Percentiles rank a stretch among this genome's conserved stretches.
Evolutionary conservation across 2,113 vertebrate species (phyloP).

Genomic region (Bombycilla garrulus): DNA sequence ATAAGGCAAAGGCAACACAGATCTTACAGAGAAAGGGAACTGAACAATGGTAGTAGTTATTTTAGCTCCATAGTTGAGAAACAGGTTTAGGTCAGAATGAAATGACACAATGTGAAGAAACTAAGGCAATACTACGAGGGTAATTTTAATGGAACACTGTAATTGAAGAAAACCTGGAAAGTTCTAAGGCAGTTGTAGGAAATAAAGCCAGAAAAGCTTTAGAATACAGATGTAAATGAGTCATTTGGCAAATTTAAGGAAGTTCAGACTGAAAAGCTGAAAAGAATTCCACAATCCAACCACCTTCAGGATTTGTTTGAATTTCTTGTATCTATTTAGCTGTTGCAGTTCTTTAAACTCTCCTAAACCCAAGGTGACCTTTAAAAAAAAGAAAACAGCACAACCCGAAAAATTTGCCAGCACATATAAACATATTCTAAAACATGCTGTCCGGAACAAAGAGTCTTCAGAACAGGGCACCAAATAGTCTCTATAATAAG

Average conservation of each 20-base stretch:
- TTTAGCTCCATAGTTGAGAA: not conserved
- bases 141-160: not conserved
- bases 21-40: not conserved
- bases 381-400: not conserved
- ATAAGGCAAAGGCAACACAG: not conserved
- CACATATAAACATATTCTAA: conserved; percentile 65
- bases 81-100: not conserved
- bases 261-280: conserved; percentile 32
- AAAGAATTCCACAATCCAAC: conserved; percentile 12
- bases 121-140: not conserved
- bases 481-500: conserved; percentile 54
- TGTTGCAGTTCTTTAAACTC: conserved; percentile 41
- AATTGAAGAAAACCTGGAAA: conserved; percentile 28
- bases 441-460: conserved; percentile 60
- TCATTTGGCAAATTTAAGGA: conserved; percentile 33
- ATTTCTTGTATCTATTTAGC: conserved; percentile 55
- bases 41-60: not conserved
- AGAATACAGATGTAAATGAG: conserved; percentile 33
- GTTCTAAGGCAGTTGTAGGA: not conserved
- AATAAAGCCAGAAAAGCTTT: conserved; percentile 1
- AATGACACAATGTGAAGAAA: not conserved
- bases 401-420: conserved; percentile 56
- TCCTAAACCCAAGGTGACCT: conserved; percentile 57
- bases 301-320: conserved; percentile 41
- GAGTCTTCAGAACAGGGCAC: conserved; percentile 58